Base-by-base conservation (phyloP, 2,888 invertebrate species). In the Hirtodrosophila confusa region DNA sequence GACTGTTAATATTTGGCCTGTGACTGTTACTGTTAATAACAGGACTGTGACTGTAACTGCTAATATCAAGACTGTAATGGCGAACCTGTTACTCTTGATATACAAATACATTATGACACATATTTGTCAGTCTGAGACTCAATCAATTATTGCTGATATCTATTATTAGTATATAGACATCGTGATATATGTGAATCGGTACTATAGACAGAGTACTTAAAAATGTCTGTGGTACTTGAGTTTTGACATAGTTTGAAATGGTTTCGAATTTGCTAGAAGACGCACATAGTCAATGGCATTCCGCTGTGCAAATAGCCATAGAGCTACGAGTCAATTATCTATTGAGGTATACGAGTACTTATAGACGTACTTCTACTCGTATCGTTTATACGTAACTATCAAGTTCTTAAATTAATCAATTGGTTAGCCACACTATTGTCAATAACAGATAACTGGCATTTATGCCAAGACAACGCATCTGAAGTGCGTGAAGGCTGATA, bases 191-290 rank as follows among this genome's bases (percentile, higher is more conserved):
- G 31, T 39, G 29, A 29, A 47, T 41, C 48, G 31, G 43, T 41
- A 31, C 31, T 31, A 31, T 66, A 63, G 69, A 61, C 67, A 43
- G 65, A 61, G 66, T 66, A 75, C 85, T 86, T 66, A 1, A 17
- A 27, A 27, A 78, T 35, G 48, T 49, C 66, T 74, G 74, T 78
- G 75, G 67, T 79, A 83, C 80, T 82, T 77, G 66, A 80, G 80
- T 64, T 86, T 71, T 82, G 86, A 86, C 82, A 82, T 68, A 76
- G 63, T 82, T 82, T 45, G 67, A 62, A 67, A 36, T 11, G 51
- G 57, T 55, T 55, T 55, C 54, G 75, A 73, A 69, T 40, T 51
- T 64, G 54, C 69, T 60, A 11, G 63, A 75, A 75, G 43, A 39
- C 54, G 54, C 45, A 33, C 29, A 44, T 49, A 54, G 45, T 56